Conservation (phyloP, 2,888 invertebrate species). For the Yponomeuta sedellus region DNA sequence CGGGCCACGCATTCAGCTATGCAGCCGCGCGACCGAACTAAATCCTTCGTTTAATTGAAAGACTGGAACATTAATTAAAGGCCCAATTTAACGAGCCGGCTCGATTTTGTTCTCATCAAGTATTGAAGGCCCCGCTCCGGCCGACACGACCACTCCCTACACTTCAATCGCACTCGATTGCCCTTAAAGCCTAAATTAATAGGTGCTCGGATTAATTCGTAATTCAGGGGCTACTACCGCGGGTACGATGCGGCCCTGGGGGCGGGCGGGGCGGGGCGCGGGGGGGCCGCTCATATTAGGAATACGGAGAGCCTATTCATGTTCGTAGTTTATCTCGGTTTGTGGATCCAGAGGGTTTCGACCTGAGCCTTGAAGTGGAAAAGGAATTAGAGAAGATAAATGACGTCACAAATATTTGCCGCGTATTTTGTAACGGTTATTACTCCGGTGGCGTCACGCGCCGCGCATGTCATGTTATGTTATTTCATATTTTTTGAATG, state of each 20-base stretch:
- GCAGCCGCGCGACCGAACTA: not conserved
- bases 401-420: slow-evolving; percentile 16
- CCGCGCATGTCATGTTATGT: not conserved
- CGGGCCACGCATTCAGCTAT: not conserved
- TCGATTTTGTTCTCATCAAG: slow-evolving; percentile 15
- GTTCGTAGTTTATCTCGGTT: slow-evolving; percentile 16
- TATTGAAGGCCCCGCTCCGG: slow-evolving; percentile 9
- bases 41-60: slow-evolving; percentile 8
- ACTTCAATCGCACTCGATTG: slow-evolving; percentile 21
- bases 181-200: slow-evolving; percentile 41
- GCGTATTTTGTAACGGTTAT: slow-evolving; percentile 8
- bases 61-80: slow-evolving; percentile 13
- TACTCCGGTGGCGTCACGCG: slow-evolving; percentile 6
- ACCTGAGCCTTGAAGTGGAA: slow-evolving; percentile 16
- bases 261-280: slow-evolving; percentile 1
- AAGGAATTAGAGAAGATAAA: slow-evolving; percentile 16
- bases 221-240: slow-evolving; percentile 25
- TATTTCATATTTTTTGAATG: not conserved
- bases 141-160: slow-evolving; percentile 11
- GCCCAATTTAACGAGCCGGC: slow-evolving; percentile 1
- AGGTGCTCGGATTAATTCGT: slow-evolving; percentile 37
- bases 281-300: slow-evolving; percentile 3
- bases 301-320: slow-evolving; percentile 15
- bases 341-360: slow-evolving; percentile 16
- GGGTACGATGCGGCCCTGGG: slow-evolving; percentile 11